Evolutionary conservation across 2,888 invertebrate species (phyloP).

Genomic region (Trissoscelio sp.): DNA sequence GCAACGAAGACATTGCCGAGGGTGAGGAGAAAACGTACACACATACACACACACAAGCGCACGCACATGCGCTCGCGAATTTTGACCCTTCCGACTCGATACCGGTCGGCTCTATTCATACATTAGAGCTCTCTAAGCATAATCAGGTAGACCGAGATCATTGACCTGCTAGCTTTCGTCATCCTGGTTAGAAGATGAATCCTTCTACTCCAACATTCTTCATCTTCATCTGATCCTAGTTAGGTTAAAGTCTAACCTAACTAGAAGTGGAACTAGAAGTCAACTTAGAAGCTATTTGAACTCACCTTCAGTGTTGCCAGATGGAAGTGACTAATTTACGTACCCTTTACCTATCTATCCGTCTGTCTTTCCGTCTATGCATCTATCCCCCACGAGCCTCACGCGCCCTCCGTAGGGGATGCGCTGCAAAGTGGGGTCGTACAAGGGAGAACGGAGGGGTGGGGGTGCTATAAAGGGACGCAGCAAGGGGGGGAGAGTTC

Average conservation of each 20-base stretch:
- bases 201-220: too few species aligned
- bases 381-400: slow-evolving; percentile 76
- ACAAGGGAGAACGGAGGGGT: slow-evolving; percentile 80
- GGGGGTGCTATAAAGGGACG: slow-evolving; percentile 82
- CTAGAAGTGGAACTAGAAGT: too few species aligned
- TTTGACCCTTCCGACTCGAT: slow-evolving; percentile 57
- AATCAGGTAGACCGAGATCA: slow-evolving; percentile 54
- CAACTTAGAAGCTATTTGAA: background rate
- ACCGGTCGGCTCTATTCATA: slow-evolving; percentile 44
- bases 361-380: slow-evolving; percentile 57
- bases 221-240: too few species aligned
- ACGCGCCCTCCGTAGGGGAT: slow-evolving; percentile 74
- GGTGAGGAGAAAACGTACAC: slow-evolving; percentile 58
- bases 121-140: slow-evolving; percentile 36
- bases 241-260: too few species aligned
- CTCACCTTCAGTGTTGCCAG: slow-evolving; percentile 39
- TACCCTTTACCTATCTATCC: slow-evolving; percentile 34
- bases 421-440: slow-evolving; percentile 73
- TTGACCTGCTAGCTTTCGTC: slow-evolving; percentile 37
- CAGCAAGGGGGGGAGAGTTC: slow-evolving; percentile 83
- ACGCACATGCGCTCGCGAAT: slow-evolving; percentile 55
- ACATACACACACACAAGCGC: slow-evolving; percentile 54
- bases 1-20: slow-evolving; percentile 75
- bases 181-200: background rate
- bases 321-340: slow-evolving; percentile 26